These are phyloP conservation scores for Saccostrea glomerata DNA, from an alignment of 1,140 invertebrate genomes.

Conservation along the genomic window DNA sequence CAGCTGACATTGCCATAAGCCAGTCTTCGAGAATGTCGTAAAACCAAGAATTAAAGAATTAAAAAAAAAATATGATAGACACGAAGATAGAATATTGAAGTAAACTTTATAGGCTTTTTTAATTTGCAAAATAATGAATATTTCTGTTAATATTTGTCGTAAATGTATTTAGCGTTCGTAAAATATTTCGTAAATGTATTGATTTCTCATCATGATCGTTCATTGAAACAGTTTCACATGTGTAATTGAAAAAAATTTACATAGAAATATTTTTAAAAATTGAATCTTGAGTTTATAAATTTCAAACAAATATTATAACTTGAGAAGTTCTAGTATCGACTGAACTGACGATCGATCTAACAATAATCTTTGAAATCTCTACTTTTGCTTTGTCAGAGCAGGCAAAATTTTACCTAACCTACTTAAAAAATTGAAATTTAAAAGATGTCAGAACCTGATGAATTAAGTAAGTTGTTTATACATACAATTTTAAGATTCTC, in stretches of 20 bases:
- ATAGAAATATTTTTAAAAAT: too few species aligned
- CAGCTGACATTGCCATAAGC: slow-evolving; percentile 22
- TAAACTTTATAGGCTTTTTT: too few species aligned
- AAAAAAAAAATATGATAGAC: not conserved
- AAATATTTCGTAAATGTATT: not conserved
- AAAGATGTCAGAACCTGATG: slow-evolving; percentile 8
- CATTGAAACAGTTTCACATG: not conserved
- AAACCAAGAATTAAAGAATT: not conserved
- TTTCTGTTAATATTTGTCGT: not conserved
- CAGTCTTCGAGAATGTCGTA: not conserved
- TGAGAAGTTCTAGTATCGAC: not conserved
- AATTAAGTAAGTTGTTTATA: not conserved
- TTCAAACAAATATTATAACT: not conserved
- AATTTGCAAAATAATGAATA: too few species aligned
- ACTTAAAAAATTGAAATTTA: not conserved
- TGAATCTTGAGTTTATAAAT: too few species aligned
- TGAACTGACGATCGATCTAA: not conserved
- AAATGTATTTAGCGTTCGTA: not conserved
- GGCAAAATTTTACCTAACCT: not conserved
- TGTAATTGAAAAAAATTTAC: too few species aligned
- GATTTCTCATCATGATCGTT: not conserved
- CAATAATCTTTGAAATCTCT: not conserved
- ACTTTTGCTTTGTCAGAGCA: slow-evolving; percentile 27
- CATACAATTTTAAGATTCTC: not conserved
- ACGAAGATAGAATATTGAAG: not conserved